Base-by-base conservation (phyloP, 2,797 vertebrate genomes). In the Phaenicophaeus curvirostris region DNA sequence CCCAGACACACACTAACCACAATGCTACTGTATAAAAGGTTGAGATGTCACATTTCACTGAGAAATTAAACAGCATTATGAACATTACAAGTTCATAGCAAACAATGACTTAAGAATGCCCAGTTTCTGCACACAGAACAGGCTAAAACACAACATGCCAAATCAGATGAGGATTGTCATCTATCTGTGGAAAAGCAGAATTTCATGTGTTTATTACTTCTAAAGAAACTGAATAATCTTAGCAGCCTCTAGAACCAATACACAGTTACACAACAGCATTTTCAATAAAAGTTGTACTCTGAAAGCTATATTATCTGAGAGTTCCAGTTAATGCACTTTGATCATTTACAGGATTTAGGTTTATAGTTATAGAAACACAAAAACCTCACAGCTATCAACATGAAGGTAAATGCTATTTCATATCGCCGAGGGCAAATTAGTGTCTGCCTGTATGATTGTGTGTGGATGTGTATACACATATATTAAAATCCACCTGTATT, bases 361-460 rank as follows among this genome's bases (percentile, higher is more conserved):
- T 87, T n/a, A 74, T n/a, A 91, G 28, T 41, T 74, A 63, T 1
- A 59, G 13, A n/a, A 77, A 65, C 18, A 85, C 28, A 66, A 75
- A 33, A 89, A 16, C 11, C 11, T 51, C n/a, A 21, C 6, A 51
- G 21, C 30, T 23, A 16, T 48, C 50, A 79, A 75, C 7, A 67
- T 6, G 33, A 69, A 73, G 7, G n/a, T 19, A 91, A 89, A 77
- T 25, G n/a, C 3, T 55, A 37, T 80, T 89, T 77, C 41, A 53
- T 15, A 59, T 0, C 67, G 13, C 63, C 7, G 27, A 80, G 4
- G 5, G 25, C 12, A 93, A 80, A 81, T 6, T 35, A 46, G 20
- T 27, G 5, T 9, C 4, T 9, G 6, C 3, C 15, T 4, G 5
- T 11, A 6, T 17, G 15, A 2, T 1, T 5, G 1, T 14, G 4